These are phyloP conservation scores for Troides helena DNA, from an alignment of 2,888 invertebrate species.

Conservation along the genomic window DNA sequence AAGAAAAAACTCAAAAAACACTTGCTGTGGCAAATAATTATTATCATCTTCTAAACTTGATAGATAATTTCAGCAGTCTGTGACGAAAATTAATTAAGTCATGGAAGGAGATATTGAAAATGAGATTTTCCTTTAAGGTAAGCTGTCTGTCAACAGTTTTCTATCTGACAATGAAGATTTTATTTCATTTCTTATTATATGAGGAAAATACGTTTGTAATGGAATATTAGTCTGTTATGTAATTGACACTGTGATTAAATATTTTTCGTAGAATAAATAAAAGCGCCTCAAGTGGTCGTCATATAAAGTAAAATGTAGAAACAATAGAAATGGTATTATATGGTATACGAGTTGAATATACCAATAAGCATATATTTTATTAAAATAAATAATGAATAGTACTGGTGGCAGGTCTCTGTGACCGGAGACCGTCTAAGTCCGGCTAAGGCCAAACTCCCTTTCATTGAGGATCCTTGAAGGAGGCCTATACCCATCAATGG, in stretches of 20 bases:
- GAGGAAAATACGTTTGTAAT: too few relatives aligned
- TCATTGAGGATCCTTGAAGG: too few relatives aligned
- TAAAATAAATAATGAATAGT: too few relatives aligned
- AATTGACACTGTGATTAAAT: not conserved
- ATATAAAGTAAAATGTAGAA: too few relatives aligned
- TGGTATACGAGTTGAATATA: too few relatives aligned
- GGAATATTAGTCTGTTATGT: too few relatives aligned
- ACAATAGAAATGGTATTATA: too few relatives aligned
- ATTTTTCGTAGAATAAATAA: not conserved
- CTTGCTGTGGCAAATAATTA: not conserved
- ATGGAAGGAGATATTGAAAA: slow-evolving; percentile 1
- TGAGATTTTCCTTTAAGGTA: slow-evolving; percentile 7
- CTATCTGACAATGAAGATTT: not conserved
- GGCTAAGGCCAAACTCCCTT: too few relatives aligned
- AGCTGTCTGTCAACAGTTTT: slow-evolving; percentile 14
- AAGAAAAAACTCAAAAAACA: not conserved
- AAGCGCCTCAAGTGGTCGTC: not conserved
- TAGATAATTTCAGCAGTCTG: slow-evolving; percentile 4
- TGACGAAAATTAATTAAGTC: slow-evolving; percentile 12
- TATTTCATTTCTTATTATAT: not conserved
- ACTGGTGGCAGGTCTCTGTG: too few relatives aligned
- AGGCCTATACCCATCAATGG: too few relatives aligned
- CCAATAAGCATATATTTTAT: too few relatives aligned
- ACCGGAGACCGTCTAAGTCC: too few relatives aligned
- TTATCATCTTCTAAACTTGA: not conserved